A percentile compares a stretch with the other conserved stretches of the same genome.
These are phyloP conservation scores for Spinibarbus caldwelli DNA, from an alignment of 2,797 vertebrate species.

Conservation along the genomic window DNA sequence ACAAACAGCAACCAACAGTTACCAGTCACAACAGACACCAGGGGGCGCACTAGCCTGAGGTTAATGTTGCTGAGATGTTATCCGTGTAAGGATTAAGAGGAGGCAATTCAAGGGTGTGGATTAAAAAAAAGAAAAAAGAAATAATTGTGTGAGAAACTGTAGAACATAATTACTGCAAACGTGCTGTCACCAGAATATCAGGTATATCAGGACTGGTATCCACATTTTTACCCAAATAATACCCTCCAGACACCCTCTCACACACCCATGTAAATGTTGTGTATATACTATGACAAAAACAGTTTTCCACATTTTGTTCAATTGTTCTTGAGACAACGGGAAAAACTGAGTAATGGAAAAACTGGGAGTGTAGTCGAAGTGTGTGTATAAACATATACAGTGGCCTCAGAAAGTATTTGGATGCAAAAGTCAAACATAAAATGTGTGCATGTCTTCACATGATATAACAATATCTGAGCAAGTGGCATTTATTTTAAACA, in stretches of 20 bases:
- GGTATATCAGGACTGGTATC: constrained; percentile 44
- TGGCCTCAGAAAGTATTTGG: constrained; percentile 9
- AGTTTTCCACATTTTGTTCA: not conserved
- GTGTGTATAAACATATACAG: constrained; percentile 14
- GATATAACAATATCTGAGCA: not conserved
- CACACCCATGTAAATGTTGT: constrained; percentile 13
- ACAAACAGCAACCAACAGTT: constrained; percentile 1
- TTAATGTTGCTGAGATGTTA: constrained; percentile 30
- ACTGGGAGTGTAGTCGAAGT: not conserved
- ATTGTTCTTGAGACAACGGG: not conserved
- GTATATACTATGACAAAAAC: not conserved
- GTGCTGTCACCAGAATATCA: constrained; percentile 45
- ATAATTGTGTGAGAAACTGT: constrained; percentile 55
- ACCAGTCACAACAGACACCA: constrained; percentile 69
- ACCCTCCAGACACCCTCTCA: not conserved
- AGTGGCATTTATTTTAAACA: not conserved
- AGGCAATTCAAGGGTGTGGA: constrained; percentile 51
- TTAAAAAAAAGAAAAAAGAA: constrained; percentile 29
- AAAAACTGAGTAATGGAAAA: constrained; percentile 21
- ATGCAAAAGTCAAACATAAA: constrained; percentile 6
- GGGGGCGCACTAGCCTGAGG: constrained; percentile 70
- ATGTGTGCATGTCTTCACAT: not conserved
- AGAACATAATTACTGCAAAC: constrained; percentile 57
- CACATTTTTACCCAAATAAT: constrained; percentile 11
- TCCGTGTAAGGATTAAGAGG: constrained; percentile 26